Conservation (phyloP, 2,113 vertebrate genomes). For the Odocoileus virginianus region DNA sequence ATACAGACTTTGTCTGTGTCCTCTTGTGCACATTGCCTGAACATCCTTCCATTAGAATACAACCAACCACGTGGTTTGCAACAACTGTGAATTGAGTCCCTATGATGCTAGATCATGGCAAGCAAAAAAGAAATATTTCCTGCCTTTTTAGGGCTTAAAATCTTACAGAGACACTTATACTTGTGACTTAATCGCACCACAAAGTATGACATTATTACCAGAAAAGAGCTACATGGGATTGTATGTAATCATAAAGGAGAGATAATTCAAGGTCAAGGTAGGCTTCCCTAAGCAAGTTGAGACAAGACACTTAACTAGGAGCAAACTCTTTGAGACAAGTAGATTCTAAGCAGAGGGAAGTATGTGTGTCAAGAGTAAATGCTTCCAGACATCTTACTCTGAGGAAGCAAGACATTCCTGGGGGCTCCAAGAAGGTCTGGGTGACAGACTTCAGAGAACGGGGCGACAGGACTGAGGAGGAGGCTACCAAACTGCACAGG, state of each 20-base stretch:
- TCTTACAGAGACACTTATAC: background rate
- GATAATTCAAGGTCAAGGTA: background rate
- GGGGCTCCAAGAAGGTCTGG: background rate
- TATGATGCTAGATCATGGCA: background rate
- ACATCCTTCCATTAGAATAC: background rate
- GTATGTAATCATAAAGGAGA: background rate
- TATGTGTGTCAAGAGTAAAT: fast-evolving
- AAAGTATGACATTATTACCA: background rate
- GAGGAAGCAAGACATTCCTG: background rate
- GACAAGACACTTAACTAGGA: background rate
- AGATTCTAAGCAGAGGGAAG: background rate
- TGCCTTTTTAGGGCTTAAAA: background rate
- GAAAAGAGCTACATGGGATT: background rate
- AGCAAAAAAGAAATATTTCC: background rate
- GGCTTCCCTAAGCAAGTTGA: background rate
- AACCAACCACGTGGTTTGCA: background rate
- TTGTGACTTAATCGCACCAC: background rate
- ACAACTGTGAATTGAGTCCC: background rate
- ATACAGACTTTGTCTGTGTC: background rate
- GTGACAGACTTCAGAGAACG: background rate
- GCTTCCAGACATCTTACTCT: background rate
- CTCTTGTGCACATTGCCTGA: background rate
- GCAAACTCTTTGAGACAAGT: background rate
- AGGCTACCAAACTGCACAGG: fast-evolving
- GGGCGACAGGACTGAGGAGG: background rate